Evolutionary conservation across 2,113 vertebrate species (phyloP), one percentile per base, ranked within the genome.

Genomic region (Pollimyrus isidori): DNA sequence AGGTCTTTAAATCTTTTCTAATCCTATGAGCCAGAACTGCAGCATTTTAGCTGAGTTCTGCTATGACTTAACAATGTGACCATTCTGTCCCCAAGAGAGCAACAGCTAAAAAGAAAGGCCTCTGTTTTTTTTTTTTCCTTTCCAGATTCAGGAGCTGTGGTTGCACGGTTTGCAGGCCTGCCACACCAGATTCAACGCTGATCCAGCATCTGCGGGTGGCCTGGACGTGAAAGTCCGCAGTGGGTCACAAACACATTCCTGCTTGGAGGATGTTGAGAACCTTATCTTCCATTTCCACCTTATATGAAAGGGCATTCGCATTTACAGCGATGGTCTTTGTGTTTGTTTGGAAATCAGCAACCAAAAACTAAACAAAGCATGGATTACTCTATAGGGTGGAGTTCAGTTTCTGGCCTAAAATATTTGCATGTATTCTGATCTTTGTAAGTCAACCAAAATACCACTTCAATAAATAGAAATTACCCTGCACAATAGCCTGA

Each of bases 1-100:
- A 56, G 76, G 46, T 39, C 73, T 89, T 2, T 58, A 83, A 89
- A 56, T 83, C 88, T 89, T 83, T 56, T 56, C 35, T 89, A 84
- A 89, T 83, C 88, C 88, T 21, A 69, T 30, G 50, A 89, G 76
- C 35, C 49, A 45, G 73, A 69, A 83, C 35, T 85, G 46, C 52
- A 53, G 48, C 80, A 62, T 46, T 62, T 62, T 39, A 46, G 35
- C 73, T 80, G 80, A 62, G 52, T 46, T 89, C 49, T 62, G 13
- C 88, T 39, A 11, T 26, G 52, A 26, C 76, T 62, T 89, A 84
- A 89, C 88, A 84, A 89, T 53, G 76, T n/a, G 48, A 73, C 76
- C 49, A 52, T 39, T 89, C 76, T 42, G 39, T 84, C 88, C 87
- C 48, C 58, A 76, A 76, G 58, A 39, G 83, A 89, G 88, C 76